These are phyloP conservation scores for Macrosoma leucophasiata DNA, from an alignment of 2,888 invertebrate genomes.

Conservation along the genomic window DNA sequence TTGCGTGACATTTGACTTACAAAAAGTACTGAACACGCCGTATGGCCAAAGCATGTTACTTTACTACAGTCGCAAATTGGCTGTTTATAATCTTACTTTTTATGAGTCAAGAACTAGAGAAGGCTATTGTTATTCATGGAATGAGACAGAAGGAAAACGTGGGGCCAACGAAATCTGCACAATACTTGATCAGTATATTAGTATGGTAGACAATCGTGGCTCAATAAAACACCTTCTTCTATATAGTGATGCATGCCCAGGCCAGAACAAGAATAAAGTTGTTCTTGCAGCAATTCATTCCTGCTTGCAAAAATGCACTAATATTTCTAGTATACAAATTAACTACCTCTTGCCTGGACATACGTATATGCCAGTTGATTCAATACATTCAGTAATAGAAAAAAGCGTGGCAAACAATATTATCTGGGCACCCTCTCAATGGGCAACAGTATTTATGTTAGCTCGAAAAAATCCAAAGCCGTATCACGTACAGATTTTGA, in stretches of 20 bases:
- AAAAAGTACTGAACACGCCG: too few species aligned
- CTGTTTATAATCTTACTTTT: too few species aligned
- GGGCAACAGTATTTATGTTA: slow-evolving; percentile 1
- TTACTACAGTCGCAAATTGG: too few species aligned
- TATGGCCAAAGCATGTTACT: too few species aligned
- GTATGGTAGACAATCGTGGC: too few species aligned
- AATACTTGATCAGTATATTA: too few species aligned
- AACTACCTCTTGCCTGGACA: slow-evolving; percentile 8
- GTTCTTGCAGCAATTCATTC: slow-evolving; percentile 22
- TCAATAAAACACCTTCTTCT: too few species aligned
- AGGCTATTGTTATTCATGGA: too few species aligned
- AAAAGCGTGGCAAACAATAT: slow-evolving; percentile 2
- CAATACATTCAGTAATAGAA: slow-evolving; percentile 4
- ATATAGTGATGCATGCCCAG: slow-evolving; percentile 26
- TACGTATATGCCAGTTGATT: slow-evolving; percentile 9
- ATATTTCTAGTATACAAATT: slow-evolving; percentile 4
- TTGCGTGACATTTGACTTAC: too few species aligned
- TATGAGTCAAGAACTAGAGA: too few species aligned
- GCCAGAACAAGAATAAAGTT: slow-evolving; percentile 31
- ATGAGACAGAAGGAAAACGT: too few species aligned
- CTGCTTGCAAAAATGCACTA: slow-evolving; percentile 1
- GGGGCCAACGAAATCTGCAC: too few species aligned
- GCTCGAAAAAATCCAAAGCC: slow-evolving; percentile 4
- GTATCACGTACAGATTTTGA: neutral
- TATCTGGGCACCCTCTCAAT: slow-evolving; percentile 7